phyloP scores from a whole-genome alignment of 2,888 invertebrate species.

The Drosophila robusta region DNA sequence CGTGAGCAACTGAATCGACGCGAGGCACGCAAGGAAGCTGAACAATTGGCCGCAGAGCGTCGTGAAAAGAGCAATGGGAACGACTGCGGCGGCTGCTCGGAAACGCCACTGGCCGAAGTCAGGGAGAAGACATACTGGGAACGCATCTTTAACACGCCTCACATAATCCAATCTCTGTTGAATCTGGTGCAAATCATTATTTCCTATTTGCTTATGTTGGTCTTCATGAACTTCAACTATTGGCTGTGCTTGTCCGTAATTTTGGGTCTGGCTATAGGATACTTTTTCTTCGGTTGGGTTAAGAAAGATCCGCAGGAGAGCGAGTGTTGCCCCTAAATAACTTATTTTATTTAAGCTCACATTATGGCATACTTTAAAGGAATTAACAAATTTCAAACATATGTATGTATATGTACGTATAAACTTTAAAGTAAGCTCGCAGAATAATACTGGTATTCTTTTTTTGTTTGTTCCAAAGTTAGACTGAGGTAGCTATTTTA shows the following conservation, averaged over 20 bases:
- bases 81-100: slow-evolving; percentile 60
- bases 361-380: not conserved
- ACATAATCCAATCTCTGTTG: slow-evolving; percentile 80
- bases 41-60: slow-evolving; percentile 62
- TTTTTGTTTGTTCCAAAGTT: slow-evolving; percentile 9
- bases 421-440: slow-evolving; percentile 7
- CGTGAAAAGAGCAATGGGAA: slow-evolving; percentile 53
- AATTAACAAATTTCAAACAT: no score
- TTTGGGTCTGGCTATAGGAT: slow-evolving; percentile 82
- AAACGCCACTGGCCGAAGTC: slow-evolving; percentile 65
- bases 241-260: slow-evolving; percentile 84
- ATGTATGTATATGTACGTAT: no score
- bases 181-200: slow-evolving; percentile 82
- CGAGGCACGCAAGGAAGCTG: slow-evolving; percentile 62
- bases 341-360: not conserved
- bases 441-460: slow-evolving; percentile 4
- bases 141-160: slow-evolving; percentile 71
- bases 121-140: slow-evolving; percentile 60
- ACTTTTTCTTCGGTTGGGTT: slow-evolving; percentile 84
- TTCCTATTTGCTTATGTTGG: slow-evolving; percentile 84
- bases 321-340: slow-evolving; percentile 81
- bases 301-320: slow-evolving; percentile 74
- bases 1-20: slow-evolving; percentile 84
- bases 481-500: slow-evolving; percentile 10
- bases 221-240: slow-evolving; percentile 84